Evolutionary conservation across 2,888 invertebrate genomes (phyloP), one percentile per base, ranked within the genome.

Genomic region (Aporophyla nigra): DNA sequence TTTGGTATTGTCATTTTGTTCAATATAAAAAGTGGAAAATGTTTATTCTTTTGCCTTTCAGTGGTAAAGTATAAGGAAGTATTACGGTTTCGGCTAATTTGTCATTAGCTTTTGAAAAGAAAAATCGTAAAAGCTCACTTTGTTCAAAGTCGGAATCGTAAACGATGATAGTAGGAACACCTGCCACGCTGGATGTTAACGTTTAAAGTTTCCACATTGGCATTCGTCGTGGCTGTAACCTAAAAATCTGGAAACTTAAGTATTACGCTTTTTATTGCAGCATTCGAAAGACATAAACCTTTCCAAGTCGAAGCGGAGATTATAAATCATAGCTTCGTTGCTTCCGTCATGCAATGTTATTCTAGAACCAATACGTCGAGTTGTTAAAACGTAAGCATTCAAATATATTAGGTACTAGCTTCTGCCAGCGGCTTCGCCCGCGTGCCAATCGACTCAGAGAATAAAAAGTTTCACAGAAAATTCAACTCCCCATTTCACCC

Each of bases 161-260:
- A 91, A 91, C 86, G 90, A 75, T 88, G 89, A 91, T 91, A 90
- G 89, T 88, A 88, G 83, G 83, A 87, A 87, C 91, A 91, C 90
- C 91, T 91, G 91, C 88, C 90, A 89, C 90, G 76, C 77, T 84
- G 86, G 86, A 89, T 87, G 88, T 88, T 86, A 89, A 88, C 85
- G 80, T 87, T 86, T 88, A 83, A 89, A 90, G 82, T 83, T 88
- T 90, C 79, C 83, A 86, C 87, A 87, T 88, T 78, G 86, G 87
- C 89, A 87, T 85, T 86, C 86, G 86, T 87, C 86, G 87, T 84
- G 85, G 84, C 86, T 86, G 86, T 88, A 87, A 86, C 88, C 87
- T 85, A 88, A 90, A 89, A 89, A 88, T 88, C 83, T 87, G 73
- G 63, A 85, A 87, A 83, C 85, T 88, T 89, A 85, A 86, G 82